A percentile compares a stretch with the other conserved stretches of the same genome.
phyloP scores from a whole-genome alignment of 1,140 invertebrate genomes.

The Venustaconcha ellipsiformis region DNA sequence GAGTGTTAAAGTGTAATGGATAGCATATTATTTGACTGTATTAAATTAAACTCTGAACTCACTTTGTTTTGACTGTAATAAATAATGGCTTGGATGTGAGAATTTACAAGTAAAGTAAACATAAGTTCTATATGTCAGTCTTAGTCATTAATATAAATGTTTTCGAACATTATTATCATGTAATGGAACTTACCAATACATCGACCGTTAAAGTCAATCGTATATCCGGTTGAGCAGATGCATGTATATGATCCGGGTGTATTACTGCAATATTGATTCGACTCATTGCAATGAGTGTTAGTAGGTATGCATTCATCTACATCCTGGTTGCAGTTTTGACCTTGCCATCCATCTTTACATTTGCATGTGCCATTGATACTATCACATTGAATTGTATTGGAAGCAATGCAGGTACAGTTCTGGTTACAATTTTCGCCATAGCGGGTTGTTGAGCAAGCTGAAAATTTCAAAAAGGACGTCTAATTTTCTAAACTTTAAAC shows the following conservation, averaged over 20 bases:
- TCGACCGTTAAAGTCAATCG: too few relatives aligned
- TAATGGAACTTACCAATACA: too few relatives aligned
- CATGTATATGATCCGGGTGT: constrained; percentile 14
- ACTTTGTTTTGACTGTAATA: constrained; percentile 44
- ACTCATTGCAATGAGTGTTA: background rate
- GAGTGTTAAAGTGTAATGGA: too few relatives aligned
- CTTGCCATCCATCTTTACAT: constrained; percentile 18
- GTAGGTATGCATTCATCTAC: constrained; percentile 15
- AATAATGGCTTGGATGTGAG: background rate
- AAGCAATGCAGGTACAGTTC: constrained; percentile 6
- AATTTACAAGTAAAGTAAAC: background rate
- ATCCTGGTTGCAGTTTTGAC: constrained; percentile 18
- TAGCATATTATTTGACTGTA: constrained; percentile 48
- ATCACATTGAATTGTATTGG: constrained; percentile 16
- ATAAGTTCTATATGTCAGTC: background rate
- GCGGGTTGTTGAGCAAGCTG: constrained; percentile 10
- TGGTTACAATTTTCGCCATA: constrained; percentile 10
- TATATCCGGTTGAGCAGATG: background rate
- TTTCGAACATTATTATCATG: too few relatives aligned
- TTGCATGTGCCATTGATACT: constrained; percentile 16
- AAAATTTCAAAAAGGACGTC: background rate
- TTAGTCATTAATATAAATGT: background rate
- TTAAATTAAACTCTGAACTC: background rate
- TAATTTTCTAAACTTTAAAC: too few relatives aligned
- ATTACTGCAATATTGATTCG: constrained; percentile 60